Evolutionary conservation across 92 coral and sea anemone genomes (phyloP).

Genomic region (Micromussa lordhowensis): DNA sequence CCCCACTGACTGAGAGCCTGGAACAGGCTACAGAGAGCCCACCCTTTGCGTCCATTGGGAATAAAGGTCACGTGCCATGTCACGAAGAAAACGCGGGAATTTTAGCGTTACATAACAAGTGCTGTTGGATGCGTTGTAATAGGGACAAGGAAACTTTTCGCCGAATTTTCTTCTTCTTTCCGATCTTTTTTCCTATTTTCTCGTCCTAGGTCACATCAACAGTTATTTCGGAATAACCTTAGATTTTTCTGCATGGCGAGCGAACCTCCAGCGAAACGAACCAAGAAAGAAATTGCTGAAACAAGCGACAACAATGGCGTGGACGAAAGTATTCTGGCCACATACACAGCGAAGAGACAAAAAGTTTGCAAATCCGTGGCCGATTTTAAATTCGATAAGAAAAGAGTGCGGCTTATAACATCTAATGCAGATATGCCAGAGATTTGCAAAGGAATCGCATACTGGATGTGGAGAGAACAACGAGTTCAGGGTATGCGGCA

Average conservation of each 20-base stretch:
- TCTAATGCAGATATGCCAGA: constrained; percentile 46
- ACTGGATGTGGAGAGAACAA: constrained; percentile 90
- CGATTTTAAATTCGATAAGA: constrained; percentile 76
- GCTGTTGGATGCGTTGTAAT: not conserved
- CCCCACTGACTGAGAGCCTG: no score
- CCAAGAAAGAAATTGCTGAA: constrained; percentile 33
- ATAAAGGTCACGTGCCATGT: not conserved
- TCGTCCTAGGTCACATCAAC: not conserved
- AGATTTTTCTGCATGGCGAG: constrained; percentile 41
- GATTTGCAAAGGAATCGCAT: constrained; percentile 66
- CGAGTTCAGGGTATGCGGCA: constrained; percentile 83
- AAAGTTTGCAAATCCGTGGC: constrained; percentile 63
- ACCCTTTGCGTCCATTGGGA: no score
- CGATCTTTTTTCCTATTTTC: not conserved
- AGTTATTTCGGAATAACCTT: not conserved
- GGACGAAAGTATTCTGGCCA: constrained; percentile 19
- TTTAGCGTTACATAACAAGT: not conserved
- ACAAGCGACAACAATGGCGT: not conserved
- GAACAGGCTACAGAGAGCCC: no score
- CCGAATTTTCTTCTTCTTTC: not conserved
- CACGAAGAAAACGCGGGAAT: constrained; percentile 12
- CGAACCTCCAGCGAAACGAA: constrained; percentile 47
- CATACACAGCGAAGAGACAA: constrained; percentile 48
- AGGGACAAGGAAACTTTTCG: not conserved
- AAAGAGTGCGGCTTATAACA: constrained; percentile 73